These are phyloP conservation scores for Psittacula cyanocephala DNA, from an alignment of 2,113 vertebrate genomes.

Conservation along the genomic window DNA sequence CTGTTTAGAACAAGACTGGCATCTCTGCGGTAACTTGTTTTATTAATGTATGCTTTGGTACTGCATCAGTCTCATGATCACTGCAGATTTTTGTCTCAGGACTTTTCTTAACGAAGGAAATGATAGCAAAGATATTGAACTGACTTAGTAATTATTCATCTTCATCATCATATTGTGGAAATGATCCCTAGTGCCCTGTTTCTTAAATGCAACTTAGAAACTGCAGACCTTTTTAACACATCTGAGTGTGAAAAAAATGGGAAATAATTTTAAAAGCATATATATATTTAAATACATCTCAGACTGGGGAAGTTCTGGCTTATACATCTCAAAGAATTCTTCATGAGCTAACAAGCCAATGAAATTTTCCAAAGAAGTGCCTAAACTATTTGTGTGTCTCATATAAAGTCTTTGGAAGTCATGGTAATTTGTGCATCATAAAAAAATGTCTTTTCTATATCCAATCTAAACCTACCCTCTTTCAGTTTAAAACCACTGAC, in stretches of 20 bases:
- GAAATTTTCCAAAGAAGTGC: background rate
- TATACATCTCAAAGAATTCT: background rate
- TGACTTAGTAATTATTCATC: background rate
- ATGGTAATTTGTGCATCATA: background rate
- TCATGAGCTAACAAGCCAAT: background rate
- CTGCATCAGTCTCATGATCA: background rate
- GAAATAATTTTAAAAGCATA: background rate
- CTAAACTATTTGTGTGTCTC: background rate
- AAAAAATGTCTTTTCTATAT: background rate
- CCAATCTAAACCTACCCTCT: background rate
- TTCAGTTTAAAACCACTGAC: background rate
- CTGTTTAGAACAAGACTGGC: background rate
- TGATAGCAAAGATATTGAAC: background rate
- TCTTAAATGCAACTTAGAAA: background rate
- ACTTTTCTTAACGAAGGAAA: background rate
- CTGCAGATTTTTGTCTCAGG: background rate
- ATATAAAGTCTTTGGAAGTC: background rate
- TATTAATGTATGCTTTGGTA: background rate
- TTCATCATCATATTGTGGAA: background rate
- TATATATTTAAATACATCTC: background rate
- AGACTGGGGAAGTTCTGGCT: background rate
- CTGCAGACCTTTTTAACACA: fast-evolving
- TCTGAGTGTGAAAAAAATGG: background rate
- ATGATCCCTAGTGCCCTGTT: background rate
- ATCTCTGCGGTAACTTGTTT: background rate